These are phyloP conservation scores for Myiagra hebetior DNA, from an alignment of 2,113 vertebrate genomes.

Conservation along the genomic window DNA sequence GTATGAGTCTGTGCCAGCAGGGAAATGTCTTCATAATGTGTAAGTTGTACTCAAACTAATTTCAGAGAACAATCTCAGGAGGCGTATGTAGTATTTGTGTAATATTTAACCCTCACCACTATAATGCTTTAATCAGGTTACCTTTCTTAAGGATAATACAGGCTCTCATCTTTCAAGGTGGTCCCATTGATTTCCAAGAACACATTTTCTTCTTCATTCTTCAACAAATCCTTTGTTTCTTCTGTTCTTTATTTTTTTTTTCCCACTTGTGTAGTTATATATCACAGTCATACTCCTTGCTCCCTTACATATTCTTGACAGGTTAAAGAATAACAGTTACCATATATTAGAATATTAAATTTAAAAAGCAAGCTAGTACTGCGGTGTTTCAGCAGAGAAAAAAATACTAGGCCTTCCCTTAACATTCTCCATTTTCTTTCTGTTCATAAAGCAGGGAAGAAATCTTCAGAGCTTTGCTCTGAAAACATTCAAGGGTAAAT, in stretches of 20 bases:
- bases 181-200: background rate
- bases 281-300: background rate
- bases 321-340: background rate
- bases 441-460: background rate
- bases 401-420: background rate
- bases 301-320: background rate
- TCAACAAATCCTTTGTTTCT: background rate
- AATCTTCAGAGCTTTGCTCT: background rate
- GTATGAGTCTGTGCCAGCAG: background rate
- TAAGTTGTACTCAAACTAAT: background rate
- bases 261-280: background rate
- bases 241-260: background rate
- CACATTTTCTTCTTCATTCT: background rate
- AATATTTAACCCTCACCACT: background rate
- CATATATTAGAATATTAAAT: background rate
- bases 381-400: background rate
- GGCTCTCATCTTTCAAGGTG: background rate
- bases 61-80: background rate
- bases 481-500: background rate
- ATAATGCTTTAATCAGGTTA: background rate
- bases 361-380: rapidly evolving
- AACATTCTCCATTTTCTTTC: background rate
- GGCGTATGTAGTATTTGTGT: background rate
- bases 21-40: background rate
- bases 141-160: background rate